Evolutionary conservation across 2,797 vertebrate genomes (phyloP).

Genomic region (Paramormyrops hopkinsi): DNA sequence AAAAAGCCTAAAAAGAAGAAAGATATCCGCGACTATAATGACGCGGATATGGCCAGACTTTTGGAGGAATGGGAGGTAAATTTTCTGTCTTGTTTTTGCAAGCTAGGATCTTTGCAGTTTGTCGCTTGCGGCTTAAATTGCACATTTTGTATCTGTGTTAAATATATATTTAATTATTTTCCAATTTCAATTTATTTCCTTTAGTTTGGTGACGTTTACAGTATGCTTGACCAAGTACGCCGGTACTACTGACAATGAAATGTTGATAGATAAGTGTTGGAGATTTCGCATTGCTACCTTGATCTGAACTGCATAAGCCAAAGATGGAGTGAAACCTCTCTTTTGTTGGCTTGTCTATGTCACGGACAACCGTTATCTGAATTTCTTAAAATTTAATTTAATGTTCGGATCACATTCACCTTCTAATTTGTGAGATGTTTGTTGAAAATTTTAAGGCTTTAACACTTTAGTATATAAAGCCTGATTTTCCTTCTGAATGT

Average conservation of each 20-base stretch:
- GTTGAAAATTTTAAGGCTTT: not conserved
- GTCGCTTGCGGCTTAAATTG: not conserved
- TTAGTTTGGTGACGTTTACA: not conserved
- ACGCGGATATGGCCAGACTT: conserved; percentile 92
- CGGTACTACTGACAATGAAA: not conserved
- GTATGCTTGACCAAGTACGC: not conserved
- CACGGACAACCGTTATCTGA: not conserved
- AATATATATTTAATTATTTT: not conserved
- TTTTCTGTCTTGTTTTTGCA: not conserved
- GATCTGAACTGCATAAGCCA: not conserved
- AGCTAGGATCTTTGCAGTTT: not conserved
- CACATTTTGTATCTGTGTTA: not conserved
- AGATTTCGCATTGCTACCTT: not conserved
- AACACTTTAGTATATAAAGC: not conserved
- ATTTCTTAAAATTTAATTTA: not conserved
- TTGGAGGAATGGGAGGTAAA: conserved; percentile 93
- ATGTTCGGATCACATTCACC: not conserved
- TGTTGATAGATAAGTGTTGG: not conserved
- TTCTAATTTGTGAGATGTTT: not conserved
- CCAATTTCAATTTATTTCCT: not conserved
- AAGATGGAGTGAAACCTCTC: not conserved
- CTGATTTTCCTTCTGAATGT: not conserved
- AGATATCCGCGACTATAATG: conserved; percentile 94
- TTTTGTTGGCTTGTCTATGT: not conserved
- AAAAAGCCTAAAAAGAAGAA: conserved; percentile 74